phyloP scores from a whole-genome alignment of 2,113 vertebrate species.

The Actinemys pallida region DNA sequence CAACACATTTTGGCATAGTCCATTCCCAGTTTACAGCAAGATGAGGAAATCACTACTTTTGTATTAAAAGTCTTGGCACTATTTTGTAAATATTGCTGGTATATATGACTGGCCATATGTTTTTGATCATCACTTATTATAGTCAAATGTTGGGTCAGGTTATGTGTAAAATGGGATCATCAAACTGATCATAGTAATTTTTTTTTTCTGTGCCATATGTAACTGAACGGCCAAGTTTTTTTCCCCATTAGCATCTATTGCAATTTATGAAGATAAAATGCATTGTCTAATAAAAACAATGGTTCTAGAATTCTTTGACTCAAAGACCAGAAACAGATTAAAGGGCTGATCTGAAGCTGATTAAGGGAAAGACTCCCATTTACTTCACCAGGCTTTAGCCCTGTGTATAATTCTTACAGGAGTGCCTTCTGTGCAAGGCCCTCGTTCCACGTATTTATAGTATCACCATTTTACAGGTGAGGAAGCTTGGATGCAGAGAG shows the following conservation, averaged over 20 bases:
- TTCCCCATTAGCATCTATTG: neutral
- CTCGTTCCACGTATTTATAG: slow-evolving; percentile 43
- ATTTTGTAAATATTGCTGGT: slow-evolving; percentile 62
- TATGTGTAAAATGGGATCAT: neutral
- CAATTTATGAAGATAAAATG: neutral
- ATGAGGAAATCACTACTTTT: slow-evolving; percentile 66
- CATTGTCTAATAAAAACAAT: too few species aligned
- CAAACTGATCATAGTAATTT: neutral
- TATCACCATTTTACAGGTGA: slow-evolving; percentile 46
- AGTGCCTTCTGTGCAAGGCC: slow-evolving; percentile 54
- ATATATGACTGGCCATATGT: slow-evolving; percentile 26
- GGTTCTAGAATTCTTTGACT: neutral
- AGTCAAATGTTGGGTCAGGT: neutral
- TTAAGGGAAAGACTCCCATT: slow-evolving; percentile 9
- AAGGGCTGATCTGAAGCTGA: neutral
- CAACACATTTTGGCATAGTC: slow-evolving; percentile 20
- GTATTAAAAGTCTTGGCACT: slow-evolving; percentile 66
- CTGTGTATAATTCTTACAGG: neutral
- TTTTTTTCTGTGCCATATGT: neutral
- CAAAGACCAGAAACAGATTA: neutral
- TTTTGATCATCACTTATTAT: neutral
- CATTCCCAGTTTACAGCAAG: slow-evolving; percentile 32
- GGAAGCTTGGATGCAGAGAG: slow-evolving; percentile 2
- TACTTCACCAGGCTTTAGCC: neutral
- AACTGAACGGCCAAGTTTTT: neutral